Base-by-base conservation (phyloP, 1,140 invertebrate genomes). In the Drosophila asahinai region DNA sequence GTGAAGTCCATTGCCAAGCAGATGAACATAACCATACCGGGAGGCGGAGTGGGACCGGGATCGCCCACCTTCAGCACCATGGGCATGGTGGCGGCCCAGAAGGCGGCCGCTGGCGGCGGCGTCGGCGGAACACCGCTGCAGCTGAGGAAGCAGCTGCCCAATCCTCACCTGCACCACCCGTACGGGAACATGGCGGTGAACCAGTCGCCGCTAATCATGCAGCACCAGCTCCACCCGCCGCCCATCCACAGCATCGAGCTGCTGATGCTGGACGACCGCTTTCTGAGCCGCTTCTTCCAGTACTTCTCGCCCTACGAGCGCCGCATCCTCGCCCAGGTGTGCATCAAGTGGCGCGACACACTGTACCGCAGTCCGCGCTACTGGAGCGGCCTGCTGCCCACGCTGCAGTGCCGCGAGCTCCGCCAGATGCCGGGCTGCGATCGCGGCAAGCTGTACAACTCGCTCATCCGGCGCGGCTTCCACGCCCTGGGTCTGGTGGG, bases 301-400 rank as follows among this genome's bases (percentile, higher is more conserved):
- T 98, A 98, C 91, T 98, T 98, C 92, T 96, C 95, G 47, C 94
- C 97, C 1, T 95, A 94, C 48, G 98, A 99, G 78, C 94, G 97
- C 67, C 95, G 96, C 47, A 93, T 95, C 7, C 94, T 98, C 74
- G 96, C 97, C 17, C 96, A 97, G 94, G 96, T 96, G 74, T 98
- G 97, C 93, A 94, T 95, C 68, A 95, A 95, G 91, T 98, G 98
- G 98, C 95, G 97, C 64, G 97, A 98, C 82, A 94, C 98, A 55
- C 93, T 98, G 25, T 98, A 98, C 92, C 95, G 96, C 25, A 95
- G 96, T 43, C 97, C 97, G 1, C 94, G 95, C 48, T 97, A 96
- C 93, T 99, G 98, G 98, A 94, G 95, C 17, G 97, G 97, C 2
- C 94, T 98, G 47, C 94, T 97, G 51, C 97, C 97, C 0, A 96